Evolutionary conservation across 1,140 invertebrate genomes (phyloP).

Genomic region (Panagrolaimus sp.): DNA sequence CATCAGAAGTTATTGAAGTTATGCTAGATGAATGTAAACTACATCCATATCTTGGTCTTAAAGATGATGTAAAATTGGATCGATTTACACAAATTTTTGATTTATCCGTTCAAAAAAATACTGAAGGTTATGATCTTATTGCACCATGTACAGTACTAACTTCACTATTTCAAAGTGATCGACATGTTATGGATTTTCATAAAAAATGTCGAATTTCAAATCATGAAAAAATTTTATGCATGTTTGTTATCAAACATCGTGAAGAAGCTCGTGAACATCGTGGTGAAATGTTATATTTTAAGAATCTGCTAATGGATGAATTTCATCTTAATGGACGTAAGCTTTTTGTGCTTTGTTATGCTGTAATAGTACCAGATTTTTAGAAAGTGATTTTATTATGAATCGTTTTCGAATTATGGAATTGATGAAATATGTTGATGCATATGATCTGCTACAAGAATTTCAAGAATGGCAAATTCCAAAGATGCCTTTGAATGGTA

Average conservation of each 20-base stretch:
- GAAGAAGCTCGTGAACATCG: constrained; percentile 50
- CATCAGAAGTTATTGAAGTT: constrained; percentile 68
- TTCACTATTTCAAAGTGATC: constrained; percentile 67
- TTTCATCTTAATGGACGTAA: constrained; percentile 42
- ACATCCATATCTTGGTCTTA: constrained; percentile 65
- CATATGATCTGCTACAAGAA: constrained; percentile 64
- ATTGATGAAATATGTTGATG: constrained; percentile 75
- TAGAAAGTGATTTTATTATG: constrained; percentile 62
- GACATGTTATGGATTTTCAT: constrained; percentile 62
- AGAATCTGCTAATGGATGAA: constrained; percentile 65
- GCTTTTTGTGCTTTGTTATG: not conserved
- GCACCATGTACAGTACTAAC: constrained; percentile 69
- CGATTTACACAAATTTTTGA: constrained; percentile 24
- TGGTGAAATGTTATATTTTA: constrained; percentile 68
- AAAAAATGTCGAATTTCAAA: constrained; percentile 75
- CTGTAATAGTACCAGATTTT: too few species aligned
- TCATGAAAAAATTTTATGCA: constrained; percentile 73
- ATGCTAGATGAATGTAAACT: constrained; percentile 66
- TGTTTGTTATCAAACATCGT: constrained; percentile 72
- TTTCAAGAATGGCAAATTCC: constrained; percentile 68
- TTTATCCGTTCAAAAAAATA: constrained; percentile 15
- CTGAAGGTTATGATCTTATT: constrained; percentile 66
- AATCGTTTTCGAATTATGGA: constrained; percentile 69
- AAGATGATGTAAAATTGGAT: constrained; percentile 67
- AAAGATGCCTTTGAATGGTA: constrained; percentile 43